Conservation (phyloP, 2,888 invertebrate species). For the Sialis fuliginosa region DNA sequence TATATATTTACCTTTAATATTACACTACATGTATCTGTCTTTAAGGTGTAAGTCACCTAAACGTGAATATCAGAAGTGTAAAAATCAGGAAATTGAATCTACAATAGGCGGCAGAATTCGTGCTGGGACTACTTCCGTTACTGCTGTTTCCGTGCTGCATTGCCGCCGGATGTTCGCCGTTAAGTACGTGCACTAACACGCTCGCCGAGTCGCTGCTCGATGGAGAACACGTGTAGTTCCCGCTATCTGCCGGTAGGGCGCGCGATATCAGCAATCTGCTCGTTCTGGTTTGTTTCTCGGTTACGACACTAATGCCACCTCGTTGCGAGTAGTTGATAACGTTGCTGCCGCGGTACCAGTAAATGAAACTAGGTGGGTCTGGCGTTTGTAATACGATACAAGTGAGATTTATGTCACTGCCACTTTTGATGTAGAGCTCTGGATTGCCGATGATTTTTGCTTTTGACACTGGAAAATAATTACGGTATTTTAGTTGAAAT, state of each 20-base stretch:
- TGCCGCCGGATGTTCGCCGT: constrained; percentile 28
- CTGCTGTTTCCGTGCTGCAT: constrained; percentile 26
- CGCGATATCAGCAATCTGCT: constrained; percentile 70
- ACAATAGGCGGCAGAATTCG: neutral
- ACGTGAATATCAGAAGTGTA: neutral
- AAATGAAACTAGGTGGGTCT: constrained; percentile 61
- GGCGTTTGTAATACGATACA: constrained; percentile 71
- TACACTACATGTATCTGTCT: no score
- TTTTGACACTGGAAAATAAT: constrained; percentile 53
- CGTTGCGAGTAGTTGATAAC: constrained; percentile 72
- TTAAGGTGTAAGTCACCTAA: neutral
- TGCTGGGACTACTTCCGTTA: constrained; percentile 10
- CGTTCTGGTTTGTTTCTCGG: constrained; percentile 69
- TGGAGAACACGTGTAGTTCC: constrained; percentile 80
- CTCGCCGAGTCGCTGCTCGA: constrained; percentile 32
- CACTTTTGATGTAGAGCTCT: constrained; percentile 74
- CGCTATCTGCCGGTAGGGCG: constrained; percentile 66
- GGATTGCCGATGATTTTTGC: constrained; percentile 75
- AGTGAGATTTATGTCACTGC: constrained; percentile 82
- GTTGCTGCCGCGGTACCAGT: constrained; percentile 69
- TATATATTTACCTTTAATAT: no score
- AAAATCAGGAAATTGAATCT: neutral
- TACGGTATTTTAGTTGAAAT: constrained; percentile 3
- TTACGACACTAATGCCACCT: constrained; percentile 72
- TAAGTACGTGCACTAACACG: constrained; percentile 37